These are phyloP conservation scores for Apamea epomidion DNA, from an alignment of 2,888 invertebrate species.

Conservation along the genomic window DNA sequence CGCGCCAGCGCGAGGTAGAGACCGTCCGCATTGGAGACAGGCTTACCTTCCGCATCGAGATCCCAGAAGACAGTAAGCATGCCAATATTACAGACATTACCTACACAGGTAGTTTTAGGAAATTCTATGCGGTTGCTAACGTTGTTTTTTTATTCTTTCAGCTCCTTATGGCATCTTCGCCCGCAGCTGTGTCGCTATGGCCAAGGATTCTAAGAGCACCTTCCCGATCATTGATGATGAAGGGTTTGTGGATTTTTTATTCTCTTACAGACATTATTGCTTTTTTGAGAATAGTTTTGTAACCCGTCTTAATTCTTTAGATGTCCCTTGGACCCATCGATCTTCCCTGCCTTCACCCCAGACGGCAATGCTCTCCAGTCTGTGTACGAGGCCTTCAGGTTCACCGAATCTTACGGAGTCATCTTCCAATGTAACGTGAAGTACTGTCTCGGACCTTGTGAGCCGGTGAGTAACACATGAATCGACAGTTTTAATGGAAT, in stretches of 20 bases:
- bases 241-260: constrained; percentile 90
- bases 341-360: constrained; percentile 97
- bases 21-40: constrained; percentile 98
- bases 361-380: constrained; percentile 97
- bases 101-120: background rate
- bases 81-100: constrained; percentile 21
- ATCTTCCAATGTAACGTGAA: constrained; percentile 99
- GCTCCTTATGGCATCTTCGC: constrained; percentile 99
- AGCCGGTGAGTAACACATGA: constrained; percentile 92
- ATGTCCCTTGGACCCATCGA: constrained; percentile 97
- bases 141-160: constrained; percentile 78
- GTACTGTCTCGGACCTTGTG: constrained; percentile 98
- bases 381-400: constrained; percentile 98
- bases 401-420: constrained; percentile 98
- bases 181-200: constrained; percentile 98
- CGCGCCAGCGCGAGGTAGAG: constrained; percentile 96
- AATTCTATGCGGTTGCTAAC: constrained; percentile 31
- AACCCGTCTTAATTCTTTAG: constrained; percentile 78
- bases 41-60: constrained; percentile 98
- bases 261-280: background rate
- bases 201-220: constrained; percentile 98
- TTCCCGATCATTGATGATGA: constrained; percentile 99
- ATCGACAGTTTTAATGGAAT: constrained; percentile 44
- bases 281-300: background rate
- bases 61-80: constrained; percentile 97